phyloP scores from a whole-genome alignment of 2,113 vertebrate species.

The Petrocephalus microphthalmus region DNA sequence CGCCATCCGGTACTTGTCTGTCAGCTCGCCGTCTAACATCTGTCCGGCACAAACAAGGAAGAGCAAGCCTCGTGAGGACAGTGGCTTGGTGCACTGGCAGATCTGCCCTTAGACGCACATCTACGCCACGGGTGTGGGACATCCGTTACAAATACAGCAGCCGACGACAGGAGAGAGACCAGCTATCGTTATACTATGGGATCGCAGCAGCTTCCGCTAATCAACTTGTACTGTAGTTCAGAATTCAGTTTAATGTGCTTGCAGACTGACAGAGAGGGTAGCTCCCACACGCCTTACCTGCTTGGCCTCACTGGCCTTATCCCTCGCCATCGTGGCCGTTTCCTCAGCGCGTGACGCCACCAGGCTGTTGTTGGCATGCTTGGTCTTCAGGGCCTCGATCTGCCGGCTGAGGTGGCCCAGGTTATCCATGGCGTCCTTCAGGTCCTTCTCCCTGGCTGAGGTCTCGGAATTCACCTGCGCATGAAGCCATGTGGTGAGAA shows the following conservation, averaged over 20 bases:
- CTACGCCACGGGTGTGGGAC: background rate
- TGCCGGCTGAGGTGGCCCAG: conserved; percentile 66
- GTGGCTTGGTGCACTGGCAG: background rate
- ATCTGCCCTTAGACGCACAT: background rate
- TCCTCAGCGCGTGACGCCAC: conserved; percentile 79
- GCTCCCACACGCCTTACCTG: conserved; percentile 59
- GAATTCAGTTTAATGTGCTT: background rate
- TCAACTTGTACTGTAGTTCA: background rate
- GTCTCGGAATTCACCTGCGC: conserved; percentile 76
- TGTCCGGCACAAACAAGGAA: conserved; percentile 39
- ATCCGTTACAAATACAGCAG: background rate
- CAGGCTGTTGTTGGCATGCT: conserved; percentile 83
- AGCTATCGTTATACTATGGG: background rate
- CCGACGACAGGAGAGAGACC: background rate
- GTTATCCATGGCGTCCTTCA: conserved; percentile 66
- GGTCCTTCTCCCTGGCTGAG: conserved; percentile 61
- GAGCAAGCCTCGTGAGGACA: background rate
- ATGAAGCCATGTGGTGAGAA: background rate
- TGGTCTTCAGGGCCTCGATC: conserved; percentile 75
- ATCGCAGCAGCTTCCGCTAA: background rate
- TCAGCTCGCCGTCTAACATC: conserved; percentile 78
- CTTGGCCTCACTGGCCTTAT: conserved; percentile 82
- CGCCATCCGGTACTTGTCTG: conserved; percentile 76
- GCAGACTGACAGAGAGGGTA: background rate
- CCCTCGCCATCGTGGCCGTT: conserved; percentile 71